Evolutionary conservation across 1,140 invertebrate species (phyloP).

Genomic region (Steinernema khuongi): DNA sequence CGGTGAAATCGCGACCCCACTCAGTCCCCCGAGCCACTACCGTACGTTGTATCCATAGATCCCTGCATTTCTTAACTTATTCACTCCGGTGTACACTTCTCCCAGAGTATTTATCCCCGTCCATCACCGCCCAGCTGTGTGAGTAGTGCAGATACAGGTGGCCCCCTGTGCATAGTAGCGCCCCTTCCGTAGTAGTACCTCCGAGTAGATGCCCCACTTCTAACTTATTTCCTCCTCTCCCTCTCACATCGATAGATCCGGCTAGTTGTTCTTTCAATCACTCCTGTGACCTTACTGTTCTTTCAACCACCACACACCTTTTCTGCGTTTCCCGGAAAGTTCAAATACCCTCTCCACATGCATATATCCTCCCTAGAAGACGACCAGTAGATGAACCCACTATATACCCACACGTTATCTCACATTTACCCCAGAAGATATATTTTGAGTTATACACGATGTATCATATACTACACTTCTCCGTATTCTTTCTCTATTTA

Average conservation of each 20-base stretch:
- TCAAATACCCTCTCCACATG: background rate
- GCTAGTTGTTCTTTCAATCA: slow-evolving; percentile 9
- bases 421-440: background rate
- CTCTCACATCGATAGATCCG: background rate
- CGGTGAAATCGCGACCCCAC: background rate
- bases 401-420: slow-evolving; percentile 5
- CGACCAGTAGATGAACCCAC: background rate
- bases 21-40: background rate
- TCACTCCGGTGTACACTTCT: slow-evolving; percentile 14
- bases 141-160: background rate
- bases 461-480: slow-evolving; percentile 5
- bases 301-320: background rate
- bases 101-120: slow-evolving; percentile 14
- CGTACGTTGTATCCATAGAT: background rate
- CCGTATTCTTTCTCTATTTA: slow-evolving; percentile 8
- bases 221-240: slow-evolving; percentile 12
- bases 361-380: background rate
- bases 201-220: background rate
- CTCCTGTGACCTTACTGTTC: background rate
- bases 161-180: background rate
- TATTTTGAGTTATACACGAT: background rate
- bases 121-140: background rate
- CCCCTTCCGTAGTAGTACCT: background rate
- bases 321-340: background rate
- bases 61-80: background rate